phyloP scores from a whole-genome alignment of 2,113 vertebrate genomes.

The Globicephala melas region DNA sequence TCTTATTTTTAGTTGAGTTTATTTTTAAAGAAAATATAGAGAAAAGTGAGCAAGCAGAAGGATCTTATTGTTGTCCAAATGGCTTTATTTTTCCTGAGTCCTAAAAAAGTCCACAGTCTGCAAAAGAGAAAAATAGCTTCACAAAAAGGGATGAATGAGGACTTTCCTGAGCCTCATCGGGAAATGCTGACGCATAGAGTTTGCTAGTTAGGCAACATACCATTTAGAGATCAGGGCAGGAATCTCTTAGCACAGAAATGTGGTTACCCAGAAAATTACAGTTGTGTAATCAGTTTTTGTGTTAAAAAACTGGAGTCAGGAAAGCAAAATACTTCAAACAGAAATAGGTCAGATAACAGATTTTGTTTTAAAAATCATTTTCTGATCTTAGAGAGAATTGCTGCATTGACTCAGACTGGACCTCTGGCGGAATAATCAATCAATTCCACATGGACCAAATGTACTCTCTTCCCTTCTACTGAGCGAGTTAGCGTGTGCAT shows the following conservation, averaged over 20 bases:
- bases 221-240: background rate
- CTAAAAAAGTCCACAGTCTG: background rate
- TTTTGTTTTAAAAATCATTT: slow-evolving; percentile 30
- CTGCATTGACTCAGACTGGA: background rate
- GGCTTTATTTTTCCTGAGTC: background rate
- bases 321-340: background rate
- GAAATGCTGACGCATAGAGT: background rate
- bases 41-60: background rate
- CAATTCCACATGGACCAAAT: background rate
- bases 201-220: background rate
- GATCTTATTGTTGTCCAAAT: background rate
- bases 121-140: background rate
- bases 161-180: background rate
- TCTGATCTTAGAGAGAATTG: slow-evolving; percentile 6
- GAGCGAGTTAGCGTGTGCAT: background rate
- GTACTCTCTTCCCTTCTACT: background rate
- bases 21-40: background rate
- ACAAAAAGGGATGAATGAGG: background rate
- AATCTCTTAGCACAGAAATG: background rate
- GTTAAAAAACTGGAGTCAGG: background rate
- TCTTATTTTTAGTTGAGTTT: background rate
- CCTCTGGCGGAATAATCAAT: background rate
- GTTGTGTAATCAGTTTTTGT: background rate
- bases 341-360: slow-evolving; percentile 14
- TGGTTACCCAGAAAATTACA: background rate